Evolutionary conservation across 2,888 invertebrate genomes (phyloP).

Genomic region (Drosophila anomelani): DNA sequence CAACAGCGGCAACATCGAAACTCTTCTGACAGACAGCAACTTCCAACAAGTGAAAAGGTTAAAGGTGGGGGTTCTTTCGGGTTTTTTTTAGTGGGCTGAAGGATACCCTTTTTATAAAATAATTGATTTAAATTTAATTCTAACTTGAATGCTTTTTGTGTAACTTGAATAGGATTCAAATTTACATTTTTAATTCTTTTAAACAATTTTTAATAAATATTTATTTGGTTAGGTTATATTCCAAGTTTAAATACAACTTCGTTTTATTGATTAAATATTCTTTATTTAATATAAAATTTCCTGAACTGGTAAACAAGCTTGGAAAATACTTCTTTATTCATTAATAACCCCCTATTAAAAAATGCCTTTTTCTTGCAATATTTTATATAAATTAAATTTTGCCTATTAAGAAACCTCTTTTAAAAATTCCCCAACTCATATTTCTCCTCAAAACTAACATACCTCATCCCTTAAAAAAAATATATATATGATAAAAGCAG

Average conservation of each 20-base stretch:
- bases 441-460: neutral
- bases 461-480: too few species aligned
- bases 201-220: neutral
- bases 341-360: too few species aligned
- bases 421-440: neutral
- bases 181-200: neutral
- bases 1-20: slow-evolving; percentile 65
- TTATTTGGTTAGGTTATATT: neutral
- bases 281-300: neutral
- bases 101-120: neutral
- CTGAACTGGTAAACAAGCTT: neutral
- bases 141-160: neutral
- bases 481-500: slow-evolving; percentile 26
- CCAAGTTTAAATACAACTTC: neutral
- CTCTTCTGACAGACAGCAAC: slow-evolving; percentile 72
- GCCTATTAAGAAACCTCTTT: neutral
- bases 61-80: slow-evolving; percentile 9
- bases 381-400: neutral
- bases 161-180: neutral
- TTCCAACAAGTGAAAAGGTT: slow-evolving; percentile 57
- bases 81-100: too few species aligned
- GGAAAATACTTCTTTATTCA: neutral
- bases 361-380: too few species aligned
- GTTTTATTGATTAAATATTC: neutral
- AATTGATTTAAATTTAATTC: too few species aligned